Conservation (phyloP, 2,797 vertebrate species). For the Arremon brunneinucha region DNA sequence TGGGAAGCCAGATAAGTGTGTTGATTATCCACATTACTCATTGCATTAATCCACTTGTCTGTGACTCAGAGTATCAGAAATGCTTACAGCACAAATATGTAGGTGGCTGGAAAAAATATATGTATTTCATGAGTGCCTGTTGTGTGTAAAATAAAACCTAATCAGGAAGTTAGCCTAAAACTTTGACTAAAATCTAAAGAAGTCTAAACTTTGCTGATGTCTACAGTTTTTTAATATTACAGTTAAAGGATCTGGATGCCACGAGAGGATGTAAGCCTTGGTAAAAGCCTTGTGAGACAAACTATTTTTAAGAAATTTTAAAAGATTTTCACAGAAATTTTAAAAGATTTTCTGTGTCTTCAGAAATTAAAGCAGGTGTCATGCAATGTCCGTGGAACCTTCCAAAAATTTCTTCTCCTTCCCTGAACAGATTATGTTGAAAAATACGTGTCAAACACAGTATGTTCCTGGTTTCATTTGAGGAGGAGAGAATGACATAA, state of each 20-base stretch:
- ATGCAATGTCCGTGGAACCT: neutral
- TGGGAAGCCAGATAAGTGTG: constrained; percentile 17
- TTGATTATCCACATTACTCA: constrained; percentile 19
- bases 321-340: neutral
- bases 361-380: constrained; percentile 10
- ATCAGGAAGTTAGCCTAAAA: neutral
- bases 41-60: constrained; percentile 23
- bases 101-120: neutral
- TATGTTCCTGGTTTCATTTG: neutral
- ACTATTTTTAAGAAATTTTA: neutral
- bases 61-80: neutral
- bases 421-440: neutral
- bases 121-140: neutral
- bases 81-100: neutral
- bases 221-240: neutral
- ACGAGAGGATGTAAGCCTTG: neutral
- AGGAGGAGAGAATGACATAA: neutral
- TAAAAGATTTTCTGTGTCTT: neutral
- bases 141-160: constrained; percentile 5
- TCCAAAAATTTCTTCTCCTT: neutral
- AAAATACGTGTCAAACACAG: neutral
- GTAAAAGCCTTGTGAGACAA: neutral
- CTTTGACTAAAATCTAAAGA: neutral
- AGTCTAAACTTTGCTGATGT: neutral
- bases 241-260: neutral